phyloP scores from a whole-genome alignment of 2,888 invertebrate genomes.

The Holacanthella duospinosa region DNA sequence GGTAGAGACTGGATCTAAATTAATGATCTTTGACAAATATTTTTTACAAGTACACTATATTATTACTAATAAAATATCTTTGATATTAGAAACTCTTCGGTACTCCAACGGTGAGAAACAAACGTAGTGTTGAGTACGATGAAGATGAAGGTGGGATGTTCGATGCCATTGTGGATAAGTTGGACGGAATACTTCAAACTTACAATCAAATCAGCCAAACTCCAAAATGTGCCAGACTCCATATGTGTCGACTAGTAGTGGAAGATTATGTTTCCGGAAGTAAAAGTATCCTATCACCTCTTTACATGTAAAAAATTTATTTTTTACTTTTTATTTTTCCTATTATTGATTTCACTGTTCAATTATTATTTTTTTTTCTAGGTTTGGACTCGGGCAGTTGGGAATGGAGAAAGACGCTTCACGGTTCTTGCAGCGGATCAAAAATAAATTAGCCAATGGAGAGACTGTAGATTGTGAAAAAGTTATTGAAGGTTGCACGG shows the following conservation, averaged over 20 bases:
- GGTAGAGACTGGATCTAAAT: neutral
- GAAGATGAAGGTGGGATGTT: constrained; percentile 26
- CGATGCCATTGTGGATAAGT: constrained; percentile 31
- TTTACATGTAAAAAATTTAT: constrained; percentile 30
- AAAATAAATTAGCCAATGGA: constrained; percentile 26
- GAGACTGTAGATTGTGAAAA: constrained; percentile 35
- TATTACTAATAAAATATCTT: neutral
- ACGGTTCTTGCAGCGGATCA: constrained; percentile 29
- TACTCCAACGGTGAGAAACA: constrained; percentile 33
- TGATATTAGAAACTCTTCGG: constrained; percentile 35
- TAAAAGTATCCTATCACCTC: constrained; percentile 23
- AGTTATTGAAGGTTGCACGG: constrained; percentile 25
- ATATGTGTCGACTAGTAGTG: constrained; percentile 33
- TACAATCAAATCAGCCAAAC: constrained; percentile 30
- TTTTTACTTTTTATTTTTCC: neutral
- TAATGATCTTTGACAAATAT: neutral
- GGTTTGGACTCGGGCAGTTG: constrained; percentile 33
- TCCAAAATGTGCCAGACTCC: constrained; percentile 33
- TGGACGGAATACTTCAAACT: constrained; percentile 33
- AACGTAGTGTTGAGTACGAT: constrained; percentile 19
- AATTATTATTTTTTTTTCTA: constrained; percentile 12
- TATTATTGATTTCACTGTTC: neutral
- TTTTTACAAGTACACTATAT: neutral
- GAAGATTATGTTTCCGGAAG: constrained; percentile 27
- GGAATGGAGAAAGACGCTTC: constrained; percentile 25